Conservation (phyloP, 2,888 invertebrate genomes). For the Parasteatoda lunata region DNA sequence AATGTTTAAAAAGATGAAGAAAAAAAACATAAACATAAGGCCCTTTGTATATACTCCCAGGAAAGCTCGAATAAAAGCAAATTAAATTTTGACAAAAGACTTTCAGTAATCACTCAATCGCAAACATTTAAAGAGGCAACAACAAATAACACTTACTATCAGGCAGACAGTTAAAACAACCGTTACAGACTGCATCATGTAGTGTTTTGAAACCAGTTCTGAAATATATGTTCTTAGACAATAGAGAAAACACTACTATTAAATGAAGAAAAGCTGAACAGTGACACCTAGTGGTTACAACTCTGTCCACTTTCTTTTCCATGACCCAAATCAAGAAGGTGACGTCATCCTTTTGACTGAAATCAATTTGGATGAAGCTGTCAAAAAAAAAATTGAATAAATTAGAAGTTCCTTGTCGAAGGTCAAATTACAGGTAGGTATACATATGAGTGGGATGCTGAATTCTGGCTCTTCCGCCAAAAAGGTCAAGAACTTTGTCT, state of each 20-base stretch:
- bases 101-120: too few species aligned
- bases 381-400: conserved; percentile 29
- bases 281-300: conserved; percentile 52
- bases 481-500: background rate
- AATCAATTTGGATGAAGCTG: background rate
- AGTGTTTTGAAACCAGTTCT: conserved; percentile 27
- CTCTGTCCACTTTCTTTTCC: conserved; percentile 46
- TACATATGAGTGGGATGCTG: background rate
- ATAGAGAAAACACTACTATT: background rate
- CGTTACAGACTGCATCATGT: background rate
- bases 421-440: background rate
- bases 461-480: background rate
- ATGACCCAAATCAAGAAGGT: conserved; percentile 54
- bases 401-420: background rate
- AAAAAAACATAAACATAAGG: too few species aligned
- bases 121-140: background rate
- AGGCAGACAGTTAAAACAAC: conserved; percentile 2
- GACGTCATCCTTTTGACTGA: conserved; percentile 34
- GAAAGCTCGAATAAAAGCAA: too few species aligned
- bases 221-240: conserved; percentile 9
- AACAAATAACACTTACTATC: background rate
- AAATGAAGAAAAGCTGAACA: background rate
- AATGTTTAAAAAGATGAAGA: too few species aligned
- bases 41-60: too few species aligned
- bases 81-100: too few species aligned